A percentile compares a stretch with the other conserved stretches of the same genome.
phyloP scores from a whole-genome alignment of 2,888 invertebrate genomes.

The Orchesella flavescens region DNA sequence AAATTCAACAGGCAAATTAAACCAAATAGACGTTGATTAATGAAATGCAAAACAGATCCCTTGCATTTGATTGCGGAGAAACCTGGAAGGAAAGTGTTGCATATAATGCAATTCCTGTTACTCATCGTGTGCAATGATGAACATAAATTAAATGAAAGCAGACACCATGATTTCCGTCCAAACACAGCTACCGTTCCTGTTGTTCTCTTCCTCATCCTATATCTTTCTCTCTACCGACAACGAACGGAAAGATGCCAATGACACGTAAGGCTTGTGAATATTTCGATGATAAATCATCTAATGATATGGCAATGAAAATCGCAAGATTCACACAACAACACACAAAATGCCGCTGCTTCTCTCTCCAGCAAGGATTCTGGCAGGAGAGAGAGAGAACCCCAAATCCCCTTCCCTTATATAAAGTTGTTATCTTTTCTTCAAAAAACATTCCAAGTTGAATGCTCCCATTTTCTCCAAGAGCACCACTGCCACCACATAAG shows the following conservation, averaged over 20 bases:
- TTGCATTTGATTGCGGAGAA: background rate
- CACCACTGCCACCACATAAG: background rate
- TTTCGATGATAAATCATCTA: conserved; percentile 25
- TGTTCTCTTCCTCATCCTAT: too few relatives aligned
- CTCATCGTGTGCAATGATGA: too few relatives aligned
- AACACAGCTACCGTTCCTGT: too few relatives aligned
- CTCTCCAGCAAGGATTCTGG: background rate
- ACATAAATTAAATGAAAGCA: too few relatives aligned
- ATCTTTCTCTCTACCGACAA: too few relatives aligned
- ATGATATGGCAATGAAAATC: conserved; percentile 26
- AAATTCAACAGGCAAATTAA: conserved; percentile 2
- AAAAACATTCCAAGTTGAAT: conserved; percentile 5
- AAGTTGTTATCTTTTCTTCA: conserved; percentile 22
- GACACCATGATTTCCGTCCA: too few relatives aligned
- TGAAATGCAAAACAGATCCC: background rate
- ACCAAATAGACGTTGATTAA: background rate
- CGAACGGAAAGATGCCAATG: conserved; percentile 4
- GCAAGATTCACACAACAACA: background rate
- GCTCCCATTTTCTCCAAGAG: conserved; percentile 7
- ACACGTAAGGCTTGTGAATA: conserved; percentile 12
- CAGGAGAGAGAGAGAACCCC: background rate
- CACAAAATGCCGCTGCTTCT: too few relatives aligned
- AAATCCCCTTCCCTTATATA: background rate
- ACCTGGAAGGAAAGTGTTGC: background rate
- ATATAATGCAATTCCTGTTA: background rate